phyloP scores from a whole-genome alignment of 2,113 vertebrate species.

The Petaurus breviceps region DNA sequence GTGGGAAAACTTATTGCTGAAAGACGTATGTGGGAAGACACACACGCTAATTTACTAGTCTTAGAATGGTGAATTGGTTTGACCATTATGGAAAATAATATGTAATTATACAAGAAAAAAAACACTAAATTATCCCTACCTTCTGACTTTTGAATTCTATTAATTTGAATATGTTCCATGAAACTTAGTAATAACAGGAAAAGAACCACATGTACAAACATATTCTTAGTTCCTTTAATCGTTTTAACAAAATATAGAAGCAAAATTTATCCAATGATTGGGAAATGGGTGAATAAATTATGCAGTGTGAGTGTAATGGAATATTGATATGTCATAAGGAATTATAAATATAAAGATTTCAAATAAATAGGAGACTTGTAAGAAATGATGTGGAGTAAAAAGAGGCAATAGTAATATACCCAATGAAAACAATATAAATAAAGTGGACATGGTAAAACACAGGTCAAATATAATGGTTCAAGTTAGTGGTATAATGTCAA shows the following conservation, averaged over 20 bases:
- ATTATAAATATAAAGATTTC: background rate
- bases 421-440: background rate
- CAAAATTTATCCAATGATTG: background rate
- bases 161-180: background rate
- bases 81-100: background rate
- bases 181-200: background rate
- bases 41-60: background rate
- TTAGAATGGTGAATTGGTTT: background rate
- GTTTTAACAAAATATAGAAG: background rate
- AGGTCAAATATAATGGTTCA: background rate
- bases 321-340: background rate
- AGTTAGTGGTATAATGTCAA: background rate
- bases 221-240: background rate
- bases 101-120: background rate
- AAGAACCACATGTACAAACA: background rate
- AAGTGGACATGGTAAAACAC: background rate
- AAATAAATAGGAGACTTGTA: background rate
- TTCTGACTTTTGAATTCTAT: background rate
- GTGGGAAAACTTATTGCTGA: background rate
- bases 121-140: background rate
- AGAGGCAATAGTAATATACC: background rate
- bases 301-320: background rate
- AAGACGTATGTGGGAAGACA: background rate
- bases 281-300: background rate
- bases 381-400: background rate